A percentile compares a stretch with the other conserved stretches of the same genome.
Conservation (phyloP, 2,113 vertebrate genomes). For the Callipepla squamata region DNA sequence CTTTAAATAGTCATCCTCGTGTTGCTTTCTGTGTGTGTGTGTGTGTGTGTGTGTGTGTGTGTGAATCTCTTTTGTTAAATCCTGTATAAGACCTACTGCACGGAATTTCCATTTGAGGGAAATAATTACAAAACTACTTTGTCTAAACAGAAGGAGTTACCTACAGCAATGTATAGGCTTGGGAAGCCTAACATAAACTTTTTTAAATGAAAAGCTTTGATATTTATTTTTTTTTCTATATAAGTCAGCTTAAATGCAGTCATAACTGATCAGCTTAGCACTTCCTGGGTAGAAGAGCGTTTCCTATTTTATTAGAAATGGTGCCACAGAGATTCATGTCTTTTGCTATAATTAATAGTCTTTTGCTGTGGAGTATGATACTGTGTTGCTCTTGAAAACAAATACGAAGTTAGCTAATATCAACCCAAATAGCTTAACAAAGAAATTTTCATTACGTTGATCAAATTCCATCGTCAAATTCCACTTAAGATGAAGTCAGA, state of each 20-base stretch:
- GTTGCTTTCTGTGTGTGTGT: not conserved
- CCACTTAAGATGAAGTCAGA: not conserved
- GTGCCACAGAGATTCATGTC: not conserved
- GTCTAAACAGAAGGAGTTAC: not conserved
- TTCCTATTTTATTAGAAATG: not conserved
- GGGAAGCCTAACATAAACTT: not conserved
- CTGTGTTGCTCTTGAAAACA: not conserved
- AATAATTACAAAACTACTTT: not conserved
- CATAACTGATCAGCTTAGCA: not conserved
- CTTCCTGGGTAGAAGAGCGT: not conserved
- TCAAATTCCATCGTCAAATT: not conserved
- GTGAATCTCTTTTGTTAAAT: not conserved
- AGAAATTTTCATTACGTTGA: not conserved
- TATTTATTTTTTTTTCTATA: not conserved
- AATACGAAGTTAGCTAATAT: not conserved
- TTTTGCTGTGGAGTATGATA: not conserved
- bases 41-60: not conserved
- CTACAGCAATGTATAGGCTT: not conserved
- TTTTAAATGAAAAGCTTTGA: not conserved
- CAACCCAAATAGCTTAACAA: not conserved
- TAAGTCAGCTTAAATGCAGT: not conserved
- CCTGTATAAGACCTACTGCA: not conserved
- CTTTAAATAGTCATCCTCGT: not conserved
- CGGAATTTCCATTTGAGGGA: not conserved
- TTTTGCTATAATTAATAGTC: accelerated